Base-by-base conservation (phyloP, 2,113 vertebrate species). In the Plotosus lineatus region DNA sequence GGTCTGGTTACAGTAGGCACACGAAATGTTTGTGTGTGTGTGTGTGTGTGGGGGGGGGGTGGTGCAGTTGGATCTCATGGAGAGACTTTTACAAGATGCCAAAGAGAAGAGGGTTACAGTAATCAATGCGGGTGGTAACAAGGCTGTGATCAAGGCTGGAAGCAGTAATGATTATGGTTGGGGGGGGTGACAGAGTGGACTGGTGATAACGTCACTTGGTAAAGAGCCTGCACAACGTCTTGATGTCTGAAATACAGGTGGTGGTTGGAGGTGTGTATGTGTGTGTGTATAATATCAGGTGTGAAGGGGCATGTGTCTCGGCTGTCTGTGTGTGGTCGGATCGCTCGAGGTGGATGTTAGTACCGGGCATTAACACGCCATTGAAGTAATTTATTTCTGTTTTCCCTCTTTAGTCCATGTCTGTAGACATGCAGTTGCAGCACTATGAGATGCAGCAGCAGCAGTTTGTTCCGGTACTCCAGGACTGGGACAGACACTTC, bases 391-490 rank as follows among this genome's bases (percentile, higher is more conserved):
- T 48, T 31, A 31, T 26, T 48, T 51, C 17, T 51, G n/a, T 40
- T 51, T 36, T 51, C 3, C 19, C 0, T 12, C 78, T 92, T 88
- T 89, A 99, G 98, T 92, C 95, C 1, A 93, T 97, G 95, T 93
- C 97, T 53, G 78, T 95, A 82, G 97, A 98, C 28, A 89, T 97
- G 92, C 98, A 99, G 85, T 89, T 97, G 60, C 92, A 92, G 82
- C 96, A 98, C 88, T 97, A 95, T 78, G 95, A 98, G 88, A 87
- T 94, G 89, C 97, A 99, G 83, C 95, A 96, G 87, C 96, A 97
- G 81, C 95, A 96, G 84, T 98, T 99, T 87, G 92, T 88, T 14
- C 94, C 95, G 71, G 93, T 99, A 83, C 94, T 95, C 85, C 95
- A 97, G 90, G 94, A 98, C 8, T 99, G 97, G 97, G 93, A 96